Base-by-base conservation (phyloP, 2,888 invertebrate genomes). In the Apamea sordens region DNA sequence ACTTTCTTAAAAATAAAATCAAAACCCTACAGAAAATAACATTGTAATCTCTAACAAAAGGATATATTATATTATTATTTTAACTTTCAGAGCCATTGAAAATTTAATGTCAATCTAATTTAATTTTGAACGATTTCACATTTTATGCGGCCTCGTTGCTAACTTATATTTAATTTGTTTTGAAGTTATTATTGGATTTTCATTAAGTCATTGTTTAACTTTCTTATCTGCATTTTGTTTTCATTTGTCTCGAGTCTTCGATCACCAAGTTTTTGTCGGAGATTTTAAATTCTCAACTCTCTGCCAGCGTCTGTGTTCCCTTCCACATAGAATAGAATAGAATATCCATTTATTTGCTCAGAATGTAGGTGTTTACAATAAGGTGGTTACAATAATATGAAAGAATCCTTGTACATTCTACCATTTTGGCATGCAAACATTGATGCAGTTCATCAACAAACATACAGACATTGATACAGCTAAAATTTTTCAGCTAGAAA, bases 81-180 rank as follows among this genome's bases (percentile, higher is more conserved):
- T 73, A 74, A 85, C 53, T 80, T 83, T 71, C 41, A 79, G 80
- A 77, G 59, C 53, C 65, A 77, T 86, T 78, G 67, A 79, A 73
- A 68, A 76, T 74, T 65, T 63, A 36, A 77, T 73, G 69, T 78
- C 67, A 59, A 63, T 71, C 59, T 75, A 47, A 87, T 78, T 85
- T 61, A 75, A 61, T 75, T 70, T 79, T 70, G 74, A 63, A 53
- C 69, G 76, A 70, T 79, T 79, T 75, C 32, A 76, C 50, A 61
- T 72, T 76, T 73, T 59, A 41, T 77, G 61, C 61, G 79, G 70
- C 80, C 50, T 75, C 53, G 7, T n/a, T 32, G 36, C 53, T 77
- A 83, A 83, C 15, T 87, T 72, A 70, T 78, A 73, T 84, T 76
- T 77, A 87, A 87, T 84, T 83, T 63, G n/a, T 74, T 80, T 70